These are phyloP conservation scores for Labroides dimidiatus DNA, from an alignment of 2,797 vertebrate genomes.

Conservation along the genomic window DNA sequence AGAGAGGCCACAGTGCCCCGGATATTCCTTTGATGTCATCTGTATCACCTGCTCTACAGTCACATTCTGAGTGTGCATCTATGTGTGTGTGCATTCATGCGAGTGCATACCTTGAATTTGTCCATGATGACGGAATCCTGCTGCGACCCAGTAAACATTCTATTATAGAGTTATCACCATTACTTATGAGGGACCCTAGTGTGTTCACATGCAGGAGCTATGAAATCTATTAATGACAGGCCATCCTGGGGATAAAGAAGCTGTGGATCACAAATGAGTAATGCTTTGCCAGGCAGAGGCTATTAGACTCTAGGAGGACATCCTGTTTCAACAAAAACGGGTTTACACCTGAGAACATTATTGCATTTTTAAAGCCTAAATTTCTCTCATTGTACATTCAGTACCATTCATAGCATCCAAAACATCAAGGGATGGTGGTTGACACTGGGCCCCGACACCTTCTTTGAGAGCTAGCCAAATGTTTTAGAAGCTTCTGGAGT, in stretches of 20 bases:
- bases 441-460: constrained; percentile 51
- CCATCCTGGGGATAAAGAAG: constrained; percentile 54
- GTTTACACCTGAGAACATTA: constrained; percentile 3
- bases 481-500: constrained; percentile 59
- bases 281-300: constrained; percentile 38
- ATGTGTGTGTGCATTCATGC: constrained; percentile 20
- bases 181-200: constrained; percentile 44
- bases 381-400: constrained; percentile 27
- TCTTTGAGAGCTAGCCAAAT: constrained; percentile 56
- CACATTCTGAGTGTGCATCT: constrained; percentile 25
- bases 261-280: constrained; percentile 48
- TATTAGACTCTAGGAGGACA: constrained; percentile 55
- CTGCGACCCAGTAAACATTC: constrained; percentile 49
- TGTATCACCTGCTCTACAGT: constrained; percentile 53
- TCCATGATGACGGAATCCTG: constrained; percentile 56
- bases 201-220: constrained; percentile 45
- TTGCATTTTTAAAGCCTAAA: constrained; percentile 12
- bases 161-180: constrained; percentile 65
- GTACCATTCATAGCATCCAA: constrained; percentile 23
- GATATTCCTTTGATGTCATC: constrained; percentile 63
- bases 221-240: constrained; percentile 71
- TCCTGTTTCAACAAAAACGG: constrained; percentile 20
- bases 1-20: constrained; percentile 46
- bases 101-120: constrained; percentile 38
- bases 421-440: constrained; percentile 16